Evolutionary conservation across 2,888 invertebrate genomes (phyloP).

Genomic region (Latheticus oryzae): DNA sequence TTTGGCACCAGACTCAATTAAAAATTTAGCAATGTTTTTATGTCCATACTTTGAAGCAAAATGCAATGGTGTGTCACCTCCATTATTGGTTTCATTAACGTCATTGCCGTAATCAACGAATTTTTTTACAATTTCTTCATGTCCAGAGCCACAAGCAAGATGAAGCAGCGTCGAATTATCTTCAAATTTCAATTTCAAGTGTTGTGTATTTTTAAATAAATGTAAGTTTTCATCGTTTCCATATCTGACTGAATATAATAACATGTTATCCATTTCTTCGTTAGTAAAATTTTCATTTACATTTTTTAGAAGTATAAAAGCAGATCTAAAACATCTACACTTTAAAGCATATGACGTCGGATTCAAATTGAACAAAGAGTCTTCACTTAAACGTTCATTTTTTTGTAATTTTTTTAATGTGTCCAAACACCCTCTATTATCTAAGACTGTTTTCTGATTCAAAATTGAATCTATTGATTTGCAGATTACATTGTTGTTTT

Average conservation of each 20-base stretch:
- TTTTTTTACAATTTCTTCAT: no score
- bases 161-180: neutral
- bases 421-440: neutral
- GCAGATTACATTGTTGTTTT: neutral
- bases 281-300: neutral
- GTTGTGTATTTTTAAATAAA: neutral
- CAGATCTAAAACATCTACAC: neutral
- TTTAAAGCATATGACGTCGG: neutral
- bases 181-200: no score
- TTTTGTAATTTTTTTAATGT: neutral
- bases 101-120: neutral
- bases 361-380: neutral
- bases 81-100: neutral
- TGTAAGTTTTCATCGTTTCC: neutral
- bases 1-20: no score
- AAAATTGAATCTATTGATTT: no score
- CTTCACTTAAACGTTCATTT: neutral
- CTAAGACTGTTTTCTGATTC: neutral
- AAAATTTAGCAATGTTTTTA: neutral
- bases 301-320: neutral
- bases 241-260: neutral
- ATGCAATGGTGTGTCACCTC: neutral
- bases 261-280: no score
- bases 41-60: no score
- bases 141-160: neutral